phyloP scores from a whole-genome alignment of 1,140 invertebrate species.

The Dysdera silvatica region DNA sequence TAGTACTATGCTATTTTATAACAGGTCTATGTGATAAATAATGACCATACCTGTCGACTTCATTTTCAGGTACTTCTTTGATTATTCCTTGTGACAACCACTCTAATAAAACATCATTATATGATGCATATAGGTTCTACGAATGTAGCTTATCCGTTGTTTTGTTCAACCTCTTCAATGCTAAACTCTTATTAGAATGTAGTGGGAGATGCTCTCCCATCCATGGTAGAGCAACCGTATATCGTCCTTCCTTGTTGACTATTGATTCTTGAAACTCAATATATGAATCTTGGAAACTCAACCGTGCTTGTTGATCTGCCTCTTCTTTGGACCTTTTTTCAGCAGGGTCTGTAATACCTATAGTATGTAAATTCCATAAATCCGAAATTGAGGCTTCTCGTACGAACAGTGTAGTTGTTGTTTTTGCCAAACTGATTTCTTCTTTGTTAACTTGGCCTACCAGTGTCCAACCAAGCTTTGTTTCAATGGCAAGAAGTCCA shows the following conservation, averaged over 20 bases:
- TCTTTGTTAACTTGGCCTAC: background rate
- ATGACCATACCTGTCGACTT: conserved; percentile 6
- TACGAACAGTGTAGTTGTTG: conserved; percentile 31
- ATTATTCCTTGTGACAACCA: conserved; percentile 37
- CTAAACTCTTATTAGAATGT: conserved; percentile 27
- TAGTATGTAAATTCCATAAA: conserved; percentile 42
- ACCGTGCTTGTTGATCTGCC: background rate
- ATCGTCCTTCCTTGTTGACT: conserved; percentile 35
- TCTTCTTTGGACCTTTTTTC: conserved; percentile 31
- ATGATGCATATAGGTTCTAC: background rate
- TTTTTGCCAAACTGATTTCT: background rate
- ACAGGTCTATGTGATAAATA: background rate
- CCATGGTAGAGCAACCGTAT: conserved; percentile 39
- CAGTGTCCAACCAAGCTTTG: conserved; percentile 5
- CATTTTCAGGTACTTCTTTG: conserved; percentile 34
- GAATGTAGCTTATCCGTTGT: conserved; percentile 12
- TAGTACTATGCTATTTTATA: conserved; percentile 19
- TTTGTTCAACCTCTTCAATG: conserved; percentile 31
- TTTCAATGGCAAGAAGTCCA: conserved; percentile 10
- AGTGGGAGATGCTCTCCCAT: conserved; percentile 32
- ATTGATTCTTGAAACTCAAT: too few relatives aligned
- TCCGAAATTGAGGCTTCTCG: conserved; percentile 31
- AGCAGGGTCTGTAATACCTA: conserved; percentile 41
- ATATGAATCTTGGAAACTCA: too few relatives aligned
- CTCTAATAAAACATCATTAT: conserved; percentile 13